Percentiles rank a stretch among this genome's conserved stretches.
These are phyloP conservation scores for Caenorhabditis drosophilae DNA, from an alignment of 2,888 invertebrate genomes.

Conservation along the genomic window DNA sequence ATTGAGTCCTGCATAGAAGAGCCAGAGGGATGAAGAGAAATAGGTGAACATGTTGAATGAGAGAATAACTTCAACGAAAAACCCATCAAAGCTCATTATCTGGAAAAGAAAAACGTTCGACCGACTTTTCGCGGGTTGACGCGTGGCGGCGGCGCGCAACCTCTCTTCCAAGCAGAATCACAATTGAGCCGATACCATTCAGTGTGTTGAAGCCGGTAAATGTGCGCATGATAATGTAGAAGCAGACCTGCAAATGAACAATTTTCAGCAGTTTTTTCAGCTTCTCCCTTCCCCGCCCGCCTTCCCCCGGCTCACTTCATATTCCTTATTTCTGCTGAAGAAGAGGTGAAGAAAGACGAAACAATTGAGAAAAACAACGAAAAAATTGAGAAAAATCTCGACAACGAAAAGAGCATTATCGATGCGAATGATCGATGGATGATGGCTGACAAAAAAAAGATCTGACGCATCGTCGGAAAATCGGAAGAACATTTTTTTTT, in stretches of 20 bases:
- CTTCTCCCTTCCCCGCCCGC: too few relatives aligned
- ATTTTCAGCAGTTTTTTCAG: background rate
- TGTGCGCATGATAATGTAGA: constrained; percentile 33
- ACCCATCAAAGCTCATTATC: constrained; percentile 13
- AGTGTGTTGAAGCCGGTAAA: constrained; percentile 15
- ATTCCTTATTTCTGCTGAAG: constrained; percentile 10
- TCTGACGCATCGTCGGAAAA: background rate
- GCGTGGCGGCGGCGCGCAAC: too few relatives aligned
- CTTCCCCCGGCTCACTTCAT: constrained; percentile 17
- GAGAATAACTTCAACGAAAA: constrained; percentile 14
- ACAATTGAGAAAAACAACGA: constrained; percentile 17
- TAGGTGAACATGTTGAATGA: constrained; percentile 29
- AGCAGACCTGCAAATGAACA: constrained; percentile 15
- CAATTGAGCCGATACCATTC: constrained; percentile 17
- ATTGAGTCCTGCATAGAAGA: constrained; percentile 29
- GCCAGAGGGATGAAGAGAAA: constrained; percentile 28
- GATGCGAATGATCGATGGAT: background rate
- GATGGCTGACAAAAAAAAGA: too few relatives aligned
- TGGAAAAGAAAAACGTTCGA: constrained; percentile 5
- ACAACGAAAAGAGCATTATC: background rate
- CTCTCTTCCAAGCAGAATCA: constrained; percentile 9
- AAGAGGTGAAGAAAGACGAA: constrained; percentile 12
- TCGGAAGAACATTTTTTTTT: background rate
- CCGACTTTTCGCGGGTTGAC: too few relatives aligned
- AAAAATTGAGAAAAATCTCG: constrained; percentile 13